Base-by-base conservation (phyloP, 30 jellyfish, hydroid and myxozoan genomes). In the Rhopilema esculentum region DNA sequence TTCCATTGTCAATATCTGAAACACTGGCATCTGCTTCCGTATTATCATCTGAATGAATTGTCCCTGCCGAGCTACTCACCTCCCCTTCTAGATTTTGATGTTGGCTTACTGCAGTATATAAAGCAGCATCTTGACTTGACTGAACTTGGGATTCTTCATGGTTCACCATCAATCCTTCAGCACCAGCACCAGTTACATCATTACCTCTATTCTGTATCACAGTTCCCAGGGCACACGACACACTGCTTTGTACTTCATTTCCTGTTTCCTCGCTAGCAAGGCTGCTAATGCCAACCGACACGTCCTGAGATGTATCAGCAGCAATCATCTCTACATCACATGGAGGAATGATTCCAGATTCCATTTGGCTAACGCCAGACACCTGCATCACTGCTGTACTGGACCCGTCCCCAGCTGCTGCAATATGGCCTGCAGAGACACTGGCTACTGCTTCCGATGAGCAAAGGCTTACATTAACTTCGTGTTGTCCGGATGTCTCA, bases 311-410 rank as follows among this genome's bases (percentile, higher is more conserved):
- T 15, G 94, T 85, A 49, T 85, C 94, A 8, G 94, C 94, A 64
- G 94, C 88, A 62, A 85, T 85, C 94, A 85, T 85, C 78, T 85
- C 84, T 16, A 85, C 94, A 64, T 75, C 85, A 66, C 94, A 85
- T 28, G 87, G 57, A 12, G 88, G 84, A 63, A 87, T 52, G 19
- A 85, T 69, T 19, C 88, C 84, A 0, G 89, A 66, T 61, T 85
- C 88, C n/a, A 85, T 8, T 6, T 66, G 76, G 69, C 26, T 57
- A 51, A 82, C 91, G 49, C 64, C 77, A 19, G 79, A 29, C 26
- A 85, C 66, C 71, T 85, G 85, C 82, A 85, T 68, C 66, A 65
- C 48, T 1, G 83, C 75, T 16, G 74, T 48, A 27, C 25, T 7
- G 24, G 20, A 27, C 75, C 75, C 49, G 75, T 27, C 83, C 15